A percentile compares a stretch with the other conserved stretches of the same genome.
Evolutionary conservation across 1,140 invertebrate species (phyloP).

Genomic region (Pemphigus obesinymphae): DNA sequence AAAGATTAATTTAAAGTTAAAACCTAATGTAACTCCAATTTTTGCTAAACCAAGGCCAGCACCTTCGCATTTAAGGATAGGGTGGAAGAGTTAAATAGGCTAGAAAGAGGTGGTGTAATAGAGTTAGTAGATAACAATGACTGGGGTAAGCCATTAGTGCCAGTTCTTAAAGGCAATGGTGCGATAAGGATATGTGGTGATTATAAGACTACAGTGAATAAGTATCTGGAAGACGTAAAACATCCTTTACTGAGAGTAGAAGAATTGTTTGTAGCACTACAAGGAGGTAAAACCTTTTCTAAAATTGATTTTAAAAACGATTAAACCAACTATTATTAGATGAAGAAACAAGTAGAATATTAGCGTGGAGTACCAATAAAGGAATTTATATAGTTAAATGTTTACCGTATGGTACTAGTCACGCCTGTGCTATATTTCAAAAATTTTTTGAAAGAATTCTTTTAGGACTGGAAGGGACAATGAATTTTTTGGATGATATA

Average conservation of each 20-base stretch:
- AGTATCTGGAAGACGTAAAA: not conserved
- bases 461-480: too few relatives aligned
- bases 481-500: not conserved
- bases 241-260: not conserved
- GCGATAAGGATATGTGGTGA: not conserved
- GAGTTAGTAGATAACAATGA: not conserved
- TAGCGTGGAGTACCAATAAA: too few relatives aligned
- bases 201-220: not conserved
- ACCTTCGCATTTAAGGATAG: conserved; percentile 1
- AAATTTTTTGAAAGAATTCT: not conserved
- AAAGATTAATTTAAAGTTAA: too few relatives aligned
- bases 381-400: too few relatives aligned
- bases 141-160: not conserved
- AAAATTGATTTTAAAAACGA: not conserved
- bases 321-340: not conserved
- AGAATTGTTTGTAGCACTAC: not conserved
- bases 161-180: not conserved
- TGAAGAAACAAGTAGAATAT: too few relatives aligned
- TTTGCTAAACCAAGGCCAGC: not conserved
- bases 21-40: not conserved
- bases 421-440: not conserved
- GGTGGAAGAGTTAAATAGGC: not conserved
- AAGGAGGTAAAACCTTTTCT: not conserved
- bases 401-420: not conserved
- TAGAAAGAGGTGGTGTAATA: not conserved